A percentile compares a stretch with the other conserved stretches of the same genome.
These are phyloP conservation scores for Netelia virgata DNA, from an alignment of 2,888 invertebrate genomes.

Conservation along the genomic window DNA sequence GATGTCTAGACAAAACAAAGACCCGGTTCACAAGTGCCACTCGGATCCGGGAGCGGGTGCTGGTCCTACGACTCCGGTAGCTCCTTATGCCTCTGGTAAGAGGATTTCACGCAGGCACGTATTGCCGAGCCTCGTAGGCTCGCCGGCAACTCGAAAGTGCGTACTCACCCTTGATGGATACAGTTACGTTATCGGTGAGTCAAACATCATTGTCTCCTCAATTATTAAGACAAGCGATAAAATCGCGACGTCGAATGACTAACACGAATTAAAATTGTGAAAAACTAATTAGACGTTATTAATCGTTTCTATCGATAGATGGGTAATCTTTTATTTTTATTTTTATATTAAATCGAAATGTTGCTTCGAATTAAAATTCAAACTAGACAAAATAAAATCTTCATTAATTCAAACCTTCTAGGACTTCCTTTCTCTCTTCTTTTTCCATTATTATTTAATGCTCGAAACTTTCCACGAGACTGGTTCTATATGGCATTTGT, in stretches of 20 bases:
- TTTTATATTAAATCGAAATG: too few relatives aligned
- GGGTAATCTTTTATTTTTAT: too few relatives aligned
- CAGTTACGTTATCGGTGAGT: slow-evolving; percentile 95
- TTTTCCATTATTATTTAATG: too few relatives aligned
- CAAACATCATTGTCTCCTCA: neutral
- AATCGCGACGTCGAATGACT: neutral
- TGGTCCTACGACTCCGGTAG: slow-evolving; percentile 73
- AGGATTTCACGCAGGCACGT: slow-evolving; percentile 78
- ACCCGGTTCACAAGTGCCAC: slow-evolving; percentile 89
- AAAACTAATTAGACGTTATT: too few relatives aligned
- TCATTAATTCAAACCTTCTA: too few relatives aligned
- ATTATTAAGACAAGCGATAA: neutral
- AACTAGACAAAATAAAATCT: too few relatives aligned
- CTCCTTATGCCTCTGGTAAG: slow-evolving; percentile 77
- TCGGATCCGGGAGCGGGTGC: slow-evolving; percentile 88
- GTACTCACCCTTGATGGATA: slow-evolving; percentile 94
- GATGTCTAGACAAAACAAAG: slow-evolving; percentile 85
- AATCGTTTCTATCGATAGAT: too few relatives aligned
- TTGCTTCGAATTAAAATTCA: too few relatives aligned
- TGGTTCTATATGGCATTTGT: neutral
- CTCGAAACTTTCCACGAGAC: neutral
- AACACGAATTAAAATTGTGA: too few relatives aligned
- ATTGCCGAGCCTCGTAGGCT: slow-evolving; percentile 83
- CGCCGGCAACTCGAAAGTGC: slow-evolving; percentile 89
- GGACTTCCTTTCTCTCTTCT: too few relatives aligned